These are phyloP conservation scores for Shargacucullia verbasci DNA, from an alignment of 2,888 invertebrate species.

Conservation along the genomic window DNA sequence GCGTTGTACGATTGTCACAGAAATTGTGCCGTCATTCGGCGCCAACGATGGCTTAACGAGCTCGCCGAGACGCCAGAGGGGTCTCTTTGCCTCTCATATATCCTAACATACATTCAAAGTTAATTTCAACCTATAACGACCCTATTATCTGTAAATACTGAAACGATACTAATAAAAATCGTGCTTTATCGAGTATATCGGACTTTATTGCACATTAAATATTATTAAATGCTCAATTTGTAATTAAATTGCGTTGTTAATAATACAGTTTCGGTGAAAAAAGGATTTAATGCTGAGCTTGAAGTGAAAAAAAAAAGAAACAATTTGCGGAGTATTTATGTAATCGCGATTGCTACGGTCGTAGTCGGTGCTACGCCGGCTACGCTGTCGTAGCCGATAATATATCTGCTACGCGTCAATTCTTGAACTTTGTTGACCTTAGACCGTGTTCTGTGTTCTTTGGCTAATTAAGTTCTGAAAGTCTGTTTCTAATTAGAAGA, in stretches of 20 bases:
- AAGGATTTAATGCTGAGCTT: conserved; percentile 3
- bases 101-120: too few relatives aligned
- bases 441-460: too few relatives aligned
- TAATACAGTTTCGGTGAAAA: neutral
- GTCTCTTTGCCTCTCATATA: too few relatives aligned
- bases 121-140: too few relatives aligned
- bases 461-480: too few relatives aligned
- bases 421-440: too few relatives aligned
- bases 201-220: conserved; percentile 26
- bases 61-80: too few relatives aligned
- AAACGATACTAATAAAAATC: conserved; percentile 4
- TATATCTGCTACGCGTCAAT: too few relatives aligned
- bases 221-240: neutral
- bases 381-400: neutral
- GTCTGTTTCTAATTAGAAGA: too few relatives aligned
- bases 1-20: too few relatives aligned
- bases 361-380: neutral
- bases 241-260: conserved; percentile 2
- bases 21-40: too few relatives aligned
- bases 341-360: neutral
- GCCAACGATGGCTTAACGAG: too few relatives aligned
- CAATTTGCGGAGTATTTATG: neutral
- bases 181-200: conserved; percentile 19
- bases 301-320: neutral
- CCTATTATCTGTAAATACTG: neutral